Base-by-base conservation (phyloP, 2,113 vertebrate genomes). In the Spea multiplicata region DNA sequence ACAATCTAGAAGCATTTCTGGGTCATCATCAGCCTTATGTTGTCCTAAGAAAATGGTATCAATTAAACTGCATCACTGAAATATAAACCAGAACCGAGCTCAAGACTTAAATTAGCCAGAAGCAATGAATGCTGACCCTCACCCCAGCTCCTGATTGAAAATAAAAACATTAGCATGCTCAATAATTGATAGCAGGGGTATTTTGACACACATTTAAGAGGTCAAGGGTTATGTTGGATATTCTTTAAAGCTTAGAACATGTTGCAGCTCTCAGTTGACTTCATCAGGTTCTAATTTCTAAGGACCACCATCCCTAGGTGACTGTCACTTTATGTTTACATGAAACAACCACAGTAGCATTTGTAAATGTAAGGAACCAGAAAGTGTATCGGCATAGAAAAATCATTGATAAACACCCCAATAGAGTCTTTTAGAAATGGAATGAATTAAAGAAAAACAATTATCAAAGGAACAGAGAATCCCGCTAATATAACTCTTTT, bases 121-220 rank as follows among this genome's bases (percentile, higher is more conserved):
- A 64, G 61, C 61, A 64, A 64, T 64, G 61, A 64, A 64, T 64
- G 17, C 61, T 30, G 61, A 64, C 61, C 61, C 61, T 30, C 61
- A 64, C 16, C 55, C 55, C 14, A 13, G 55, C 55, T 59, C 55
- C 14, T 59, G 55, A 59, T 59, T 59, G 55, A 59, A 59, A 59
- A 59, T 13, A 59, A 59, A 59, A 59, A 59, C 55, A 59, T 59
- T 59, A 59, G 55, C 55, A 13, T 59, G 55, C 55, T 59, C 55
- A 59, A 13, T 59, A 59, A 59, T 59, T 59, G 55, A 13, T 59
- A 59, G 4, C 55, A 59, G 55, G 55, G 55, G 55, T 13, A 59
- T 59, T 59, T 59, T 59, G 55, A 59, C 55, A 59, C 55, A 59
- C 14, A 13, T 59, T 59, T 59, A 9, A 59, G 10, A 59, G 55